A percentile compares a stretch with the other conserved stretches of the same genome.
phyloP scores from a whole-genome alignment of 2,113 vertebrate species.

The Aythya baeri region DNA sequence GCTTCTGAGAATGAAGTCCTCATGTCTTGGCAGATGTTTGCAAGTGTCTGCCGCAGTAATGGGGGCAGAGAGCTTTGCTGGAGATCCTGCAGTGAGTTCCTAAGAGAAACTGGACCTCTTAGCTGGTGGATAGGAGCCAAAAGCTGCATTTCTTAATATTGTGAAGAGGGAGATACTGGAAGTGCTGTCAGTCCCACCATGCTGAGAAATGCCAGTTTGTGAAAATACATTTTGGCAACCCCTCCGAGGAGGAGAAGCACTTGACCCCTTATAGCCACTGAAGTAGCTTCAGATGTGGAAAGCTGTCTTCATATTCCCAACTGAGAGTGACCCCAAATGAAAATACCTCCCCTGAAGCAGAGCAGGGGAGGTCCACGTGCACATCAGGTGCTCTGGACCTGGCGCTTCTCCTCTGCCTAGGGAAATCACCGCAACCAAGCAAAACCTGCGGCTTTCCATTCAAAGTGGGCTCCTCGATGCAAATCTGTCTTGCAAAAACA shows the following conservation, averaged over 20 bases:
- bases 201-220: neutral
- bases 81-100: neutral
- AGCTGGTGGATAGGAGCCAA: neutral
- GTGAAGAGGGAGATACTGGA: neutral
- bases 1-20: neutral
- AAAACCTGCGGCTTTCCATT: neutral
- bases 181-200: neutral
- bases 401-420: neutral
- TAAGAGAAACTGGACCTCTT: neutral
- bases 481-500: neutral
- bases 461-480: fast-evolving
- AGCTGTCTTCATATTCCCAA: neutral
- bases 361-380: neutral
- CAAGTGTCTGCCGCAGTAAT: neutral
- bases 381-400: neutral
- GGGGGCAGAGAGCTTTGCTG: neutral
- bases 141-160: neutral
- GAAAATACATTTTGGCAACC: neutral
- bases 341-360: neutral
- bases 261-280: neutral
- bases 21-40: neutral
- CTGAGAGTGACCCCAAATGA: neutral
- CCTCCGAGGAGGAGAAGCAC: neutral
- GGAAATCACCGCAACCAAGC: neutral
- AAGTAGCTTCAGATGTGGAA: neutral